phyloP scores from a whole-genome alignment of 2,888 invertebrate genomes.

The Agrilus mali region DNA sequence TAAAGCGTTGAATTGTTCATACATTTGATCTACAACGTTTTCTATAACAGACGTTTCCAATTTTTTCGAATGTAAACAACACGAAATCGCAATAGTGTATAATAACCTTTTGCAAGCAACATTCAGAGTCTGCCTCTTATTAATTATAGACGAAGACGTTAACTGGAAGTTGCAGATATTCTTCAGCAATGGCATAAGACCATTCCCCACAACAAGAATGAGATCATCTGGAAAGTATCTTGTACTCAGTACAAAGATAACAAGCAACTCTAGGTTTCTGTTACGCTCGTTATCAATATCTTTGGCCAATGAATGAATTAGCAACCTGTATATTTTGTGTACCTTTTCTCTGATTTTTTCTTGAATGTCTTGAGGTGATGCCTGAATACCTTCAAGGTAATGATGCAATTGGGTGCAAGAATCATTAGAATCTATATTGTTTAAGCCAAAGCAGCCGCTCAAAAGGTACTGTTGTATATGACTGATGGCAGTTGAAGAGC shows the following conservation, averaged over 20 bases:
- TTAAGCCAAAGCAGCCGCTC: slow-evolving; percentile 41
- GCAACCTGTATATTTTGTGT: slow-evolving; percentile 39
- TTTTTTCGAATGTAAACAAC: slow-evolving; percentile 39
- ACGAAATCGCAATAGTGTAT: slow-evolving; percentile 42
- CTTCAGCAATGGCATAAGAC: slow-evolving; percentile 37
- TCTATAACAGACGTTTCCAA: slow-evolving; percentile 36
- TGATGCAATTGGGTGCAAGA: slow-evolving; percentile 36
- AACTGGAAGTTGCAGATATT: slow-evolving; percentile 18
- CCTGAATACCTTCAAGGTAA: slow-evolving; percentile 43
- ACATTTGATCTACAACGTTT: slow-evolving; percentile 39
- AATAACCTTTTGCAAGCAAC: slow-evolving; percentile 40
- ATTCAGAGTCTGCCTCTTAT: slow-evolving; percentile 27
- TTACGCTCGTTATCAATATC: slow-evolving; percentile 23
- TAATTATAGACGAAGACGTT: slow-evolving; percentile 16
- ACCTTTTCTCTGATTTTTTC: slow-evolving; percentile 38
- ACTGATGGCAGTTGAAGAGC: slow-evolving; percentile 25
- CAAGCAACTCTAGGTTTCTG: slow-evolving; percentile 36
- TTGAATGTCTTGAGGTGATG: slow-evolving; percentile 37
- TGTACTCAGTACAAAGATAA: slow-evolving; percentile 42
- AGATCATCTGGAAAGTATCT: slow-evolving; percentile 43
- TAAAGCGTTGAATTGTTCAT: slow-evolving; percentile 34
- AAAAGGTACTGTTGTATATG: slow-evolving; percentile 40
- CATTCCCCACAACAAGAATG: slow-evolving; percentile 41
- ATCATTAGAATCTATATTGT: slow-evolving; percentile 27
- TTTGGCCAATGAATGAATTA: slow-evolving; percentile 35